Percentiles rank a stretch among this genome's conserved stretches.
Conservation (phyloP, 2,797 vertebrate species). For the Sebastes taczanowskii region DNA sequence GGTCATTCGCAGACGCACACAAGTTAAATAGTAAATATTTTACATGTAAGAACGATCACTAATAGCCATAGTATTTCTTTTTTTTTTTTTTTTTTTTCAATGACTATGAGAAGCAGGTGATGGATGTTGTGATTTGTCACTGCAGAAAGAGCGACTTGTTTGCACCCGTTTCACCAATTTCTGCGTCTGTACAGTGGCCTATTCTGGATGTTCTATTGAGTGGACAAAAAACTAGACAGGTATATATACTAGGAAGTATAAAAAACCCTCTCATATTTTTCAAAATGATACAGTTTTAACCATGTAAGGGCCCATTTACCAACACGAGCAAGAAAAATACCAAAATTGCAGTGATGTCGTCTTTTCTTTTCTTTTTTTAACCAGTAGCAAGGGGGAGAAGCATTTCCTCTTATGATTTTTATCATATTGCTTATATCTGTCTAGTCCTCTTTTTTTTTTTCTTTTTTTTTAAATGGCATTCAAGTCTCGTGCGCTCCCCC, state of each 20-base stretch:
- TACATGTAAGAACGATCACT: conserved; percentile 46
- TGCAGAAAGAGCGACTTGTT: conserved; percentile 24
- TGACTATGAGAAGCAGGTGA: not conserved
- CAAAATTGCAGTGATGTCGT: conserved; percentile 24
- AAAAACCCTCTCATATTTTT: not conserved
- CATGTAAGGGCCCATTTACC: not conserved
- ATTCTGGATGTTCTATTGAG: conserved; percentile 48
- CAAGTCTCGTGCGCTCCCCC: conserved; percentile 2
- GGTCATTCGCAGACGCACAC: conserved; percentile 32
- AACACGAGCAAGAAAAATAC: conserved; percentile 26
- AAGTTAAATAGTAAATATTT: conserved; percentile 13
- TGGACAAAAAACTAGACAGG: conserved; percentile 17
- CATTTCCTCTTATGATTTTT: conserved; percentile 30
- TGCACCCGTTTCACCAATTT: conserved; percentile 42
- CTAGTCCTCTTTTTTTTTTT: not conserved
- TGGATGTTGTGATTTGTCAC: conserved; percentile 17
- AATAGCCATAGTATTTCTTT: conserved; percentile 41
- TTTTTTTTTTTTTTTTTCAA: not conserved
- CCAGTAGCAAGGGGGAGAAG: conserved; percentile 20
- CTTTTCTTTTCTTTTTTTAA: not conserved
- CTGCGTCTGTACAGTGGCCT: conserved; percentile 48
- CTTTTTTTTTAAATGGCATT: not conserved
- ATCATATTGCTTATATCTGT: conserved; percentile 14
- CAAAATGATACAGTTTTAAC: conserved; percentile 27
- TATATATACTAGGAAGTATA: conserved; percentile 38